phyloP scores from a whole-genome alignment of 2,888 invertebrate genomes.

The Brachypalpus laphriformis region DNA sequence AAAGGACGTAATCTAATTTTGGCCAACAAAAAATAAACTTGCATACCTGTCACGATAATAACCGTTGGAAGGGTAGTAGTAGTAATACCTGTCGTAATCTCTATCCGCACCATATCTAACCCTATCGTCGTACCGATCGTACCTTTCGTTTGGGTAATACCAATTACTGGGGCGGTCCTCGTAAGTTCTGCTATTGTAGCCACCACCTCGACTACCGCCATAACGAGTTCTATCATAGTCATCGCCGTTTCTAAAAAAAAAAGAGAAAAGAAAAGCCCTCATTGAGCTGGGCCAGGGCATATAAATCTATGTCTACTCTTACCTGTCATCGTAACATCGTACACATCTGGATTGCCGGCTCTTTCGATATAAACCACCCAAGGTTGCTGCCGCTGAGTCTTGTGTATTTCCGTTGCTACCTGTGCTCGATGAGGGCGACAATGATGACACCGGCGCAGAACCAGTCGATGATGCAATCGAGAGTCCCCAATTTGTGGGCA shows the following conservation, averaged over 20 bases:
- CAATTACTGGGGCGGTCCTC: conserved; percentile 79
- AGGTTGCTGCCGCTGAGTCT: conserved; percentile 59
- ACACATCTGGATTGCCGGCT: conserved; percentile 81
- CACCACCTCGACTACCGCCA: conserved; percentile 66
- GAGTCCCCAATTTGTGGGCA: conserved; percentile 56
- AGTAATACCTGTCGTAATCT: conserved; percentile 78
- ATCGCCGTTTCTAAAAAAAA: conserved; percentile 69
- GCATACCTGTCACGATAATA: conserved; percentile 73
- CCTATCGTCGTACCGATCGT: conserved; percentile 79
- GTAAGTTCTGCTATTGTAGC: conserved; percentile 77
- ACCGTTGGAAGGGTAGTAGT: conserved; percentile 42
- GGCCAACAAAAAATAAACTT: conserved; percentile 46
- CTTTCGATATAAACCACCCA: conserved; percentile 78
- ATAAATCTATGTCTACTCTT: not conserved
- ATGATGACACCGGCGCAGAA: conserved; percentile 37
- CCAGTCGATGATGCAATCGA: conserved; percentile 52
- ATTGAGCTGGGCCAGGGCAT: not conserved
- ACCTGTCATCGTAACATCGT: conserved; percentile 81
- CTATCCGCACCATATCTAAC: conserved; percentile 75
- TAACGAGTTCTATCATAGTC: conserved; percentile 70
- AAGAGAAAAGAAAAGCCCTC: not conserved
- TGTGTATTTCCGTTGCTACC: conserved; percentile 32
- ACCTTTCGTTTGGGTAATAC: conserved; percentile 78
- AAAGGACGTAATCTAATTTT: not conserved
- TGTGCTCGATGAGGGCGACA: conserved; percentile 35